Evolutionary conservation across 2,113 vertebrate species (phyloP).

Genomic region (Polypterus bichir): DNA sequence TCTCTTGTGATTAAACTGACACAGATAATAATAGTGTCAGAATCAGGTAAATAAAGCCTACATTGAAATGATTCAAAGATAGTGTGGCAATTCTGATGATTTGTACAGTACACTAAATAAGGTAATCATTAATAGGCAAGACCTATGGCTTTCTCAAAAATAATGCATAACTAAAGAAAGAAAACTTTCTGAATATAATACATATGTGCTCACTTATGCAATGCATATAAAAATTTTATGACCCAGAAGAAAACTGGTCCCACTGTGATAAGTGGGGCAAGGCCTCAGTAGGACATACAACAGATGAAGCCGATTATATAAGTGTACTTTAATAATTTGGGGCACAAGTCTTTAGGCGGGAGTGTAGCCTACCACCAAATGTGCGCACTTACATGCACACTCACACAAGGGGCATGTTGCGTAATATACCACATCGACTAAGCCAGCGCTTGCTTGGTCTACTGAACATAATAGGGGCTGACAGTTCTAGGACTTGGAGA

Average conservation of each 20-base stretch:
- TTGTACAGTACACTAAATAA: too few relatives aligned
- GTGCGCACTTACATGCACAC: not conserved
- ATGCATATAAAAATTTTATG: slow-evolving; percentile 10
- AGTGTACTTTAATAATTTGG: slow-evolving; percentile 5
- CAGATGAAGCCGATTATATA: slow-evolving; percentile 16
- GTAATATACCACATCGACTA: slow-evolving; percentile 19
- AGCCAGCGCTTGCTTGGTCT: slow-evolving; percentile 3
- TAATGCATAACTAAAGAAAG: too few relatives aligned
- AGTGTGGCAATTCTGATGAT: too few relatives aligned
- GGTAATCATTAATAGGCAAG: too few relatives aligned
- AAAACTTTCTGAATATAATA: too few relatives aligned
- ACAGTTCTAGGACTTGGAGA: slow-evolving; percentile 13
- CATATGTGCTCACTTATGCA: not conserved
- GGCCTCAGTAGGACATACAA: not conserved
- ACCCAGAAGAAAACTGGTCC: not conserved
- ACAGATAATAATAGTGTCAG: too few relatives aligned
- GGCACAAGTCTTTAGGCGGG: slow-evolving; percentile 4
- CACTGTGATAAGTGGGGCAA: not conserved
- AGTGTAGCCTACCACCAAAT: not conserved
- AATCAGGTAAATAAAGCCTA: too few relatives aligned
- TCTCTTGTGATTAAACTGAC: too few relatives aligned
- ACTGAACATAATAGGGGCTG: slow-evolving; percentile 14
- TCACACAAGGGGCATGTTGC: slow-evolving; percentile 15
- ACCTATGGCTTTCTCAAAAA: too few relatives aligned
- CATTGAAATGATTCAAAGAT: too few relatives aligned